A percentile compares a stretch with the other conserved stretches of the same genome.
Conservation (phyloP, 2,888 invertebrate species). For the Melinaea menophilus region DNA sequence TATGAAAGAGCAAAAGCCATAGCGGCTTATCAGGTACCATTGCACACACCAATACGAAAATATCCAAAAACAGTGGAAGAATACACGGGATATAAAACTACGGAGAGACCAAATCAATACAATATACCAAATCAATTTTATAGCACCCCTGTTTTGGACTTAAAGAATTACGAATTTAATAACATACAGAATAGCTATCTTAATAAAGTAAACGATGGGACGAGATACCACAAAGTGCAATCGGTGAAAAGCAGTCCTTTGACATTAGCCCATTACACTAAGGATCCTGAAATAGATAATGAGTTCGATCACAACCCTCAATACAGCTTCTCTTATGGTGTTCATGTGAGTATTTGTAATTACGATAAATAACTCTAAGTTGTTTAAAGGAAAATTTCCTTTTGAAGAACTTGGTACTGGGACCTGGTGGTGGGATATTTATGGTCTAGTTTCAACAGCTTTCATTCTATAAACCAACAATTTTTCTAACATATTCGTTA, state of each 20-base stretch:
- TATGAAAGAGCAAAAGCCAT: constrained; percentile 49
- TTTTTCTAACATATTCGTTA: too few species aligned
- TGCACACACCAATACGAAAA: constrained; percentile 28
- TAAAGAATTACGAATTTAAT: constrained; percentile 19
- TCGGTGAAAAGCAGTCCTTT: constrained; percentile 41
- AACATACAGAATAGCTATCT: constrained; percentile 22
- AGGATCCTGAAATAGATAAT: constrained; percentile 20
- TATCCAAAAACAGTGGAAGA: constrained; percentile 44
- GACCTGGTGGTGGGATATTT: too few species aligned
- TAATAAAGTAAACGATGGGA: constrained; percentile 31
- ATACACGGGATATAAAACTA: constrained; percentile 38
- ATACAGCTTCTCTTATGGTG: constrained; percentile 58
- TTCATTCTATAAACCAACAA: too few species aligned
- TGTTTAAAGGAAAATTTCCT: too few species aligned
- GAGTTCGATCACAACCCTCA: constrained; percentile 48
- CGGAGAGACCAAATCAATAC: constrained; percentile 23
- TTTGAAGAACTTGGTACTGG: too few species aligned
- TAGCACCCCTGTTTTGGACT: constrained; percentile 20
- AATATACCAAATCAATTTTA: constrained; percentile 10
- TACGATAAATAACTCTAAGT: too few species aligned
- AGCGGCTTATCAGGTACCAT: constrained; percentile 9
- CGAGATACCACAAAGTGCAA: constrained; percentile 41
- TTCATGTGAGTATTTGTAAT: constrained; percentile 53
- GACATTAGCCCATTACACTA: constrained; percentile 43
- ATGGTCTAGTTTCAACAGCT: too few species aligned